Evolutionary conservation across 2,797 vertebrate genomes (phyloP).

Genomic region (Falco berigora): DNA sequence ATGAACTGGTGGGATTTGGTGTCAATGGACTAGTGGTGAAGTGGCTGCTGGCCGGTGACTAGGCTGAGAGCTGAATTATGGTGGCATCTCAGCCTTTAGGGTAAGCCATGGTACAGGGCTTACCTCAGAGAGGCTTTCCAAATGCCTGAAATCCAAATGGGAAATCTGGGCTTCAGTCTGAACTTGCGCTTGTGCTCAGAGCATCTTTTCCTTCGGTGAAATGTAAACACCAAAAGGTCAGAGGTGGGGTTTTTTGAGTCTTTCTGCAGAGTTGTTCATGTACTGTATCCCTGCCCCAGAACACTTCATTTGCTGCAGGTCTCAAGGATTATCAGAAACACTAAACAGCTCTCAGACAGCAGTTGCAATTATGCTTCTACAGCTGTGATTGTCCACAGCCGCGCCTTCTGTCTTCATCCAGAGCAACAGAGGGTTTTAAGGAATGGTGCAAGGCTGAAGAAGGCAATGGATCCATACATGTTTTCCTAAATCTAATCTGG

Average conservation of each 20-base stretch:
- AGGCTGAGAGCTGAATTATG: neutral
- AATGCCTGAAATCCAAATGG: neutral
- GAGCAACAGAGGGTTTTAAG: neutral
- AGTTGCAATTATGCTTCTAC: neutral
- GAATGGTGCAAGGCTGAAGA: neutral
- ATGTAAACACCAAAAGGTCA: neutral
- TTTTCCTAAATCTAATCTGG: constrained; percentile 7
- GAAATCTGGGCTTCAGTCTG: neutral
- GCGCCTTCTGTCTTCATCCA: neutral
- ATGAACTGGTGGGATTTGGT: neutral
- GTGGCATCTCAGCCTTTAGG: neutral
- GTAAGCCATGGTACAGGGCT: neutral
- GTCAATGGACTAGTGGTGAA: neutral
- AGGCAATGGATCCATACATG: neutral
- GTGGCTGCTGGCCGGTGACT: neutral
- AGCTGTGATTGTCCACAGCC: constrained; percentile 11
- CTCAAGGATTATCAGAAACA: neutral
- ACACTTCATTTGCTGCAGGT: neutral
- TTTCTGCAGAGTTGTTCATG: neutral
- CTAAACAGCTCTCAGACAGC: constrained; percentile 23
- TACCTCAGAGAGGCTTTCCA: neutral
- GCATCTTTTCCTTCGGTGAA: neutral
- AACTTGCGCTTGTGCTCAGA: neutral
- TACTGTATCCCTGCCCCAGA: neutral
- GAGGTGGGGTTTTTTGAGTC: fast-evolving